Evolutionary conservation across 1,140 invertebrate genomes (phyloP), one percentile per base, ranked within the genome.

Genomic region (Nephila pilipes): DNA sequence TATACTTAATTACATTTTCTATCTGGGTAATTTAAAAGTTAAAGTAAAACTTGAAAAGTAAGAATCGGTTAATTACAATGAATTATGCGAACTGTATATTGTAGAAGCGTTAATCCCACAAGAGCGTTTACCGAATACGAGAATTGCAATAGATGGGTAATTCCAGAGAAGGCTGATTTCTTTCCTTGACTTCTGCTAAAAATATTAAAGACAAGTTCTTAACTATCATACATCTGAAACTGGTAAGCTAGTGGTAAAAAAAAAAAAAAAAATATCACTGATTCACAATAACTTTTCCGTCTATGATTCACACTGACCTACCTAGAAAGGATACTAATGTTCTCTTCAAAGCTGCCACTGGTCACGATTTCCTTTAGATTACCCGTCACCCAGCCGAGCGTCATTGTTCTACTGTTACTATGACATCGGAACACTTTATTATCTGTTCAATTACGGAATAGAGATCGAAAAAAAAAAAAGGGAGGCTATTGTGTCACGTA

Each of bases 221-320:
- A 65, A n/a, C 25, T 14, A 65, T 65, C 63, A 65, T 65, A 65
- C n/a, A 32, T 18, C 12, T 29, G 16, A 32, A 32, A 75, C 18
- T 36, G 69, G 16, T 75, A 32, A 32, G 29, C 25, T 75, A 16
- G 36, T 18, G 29, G 14, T 32, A 29, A 16, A 32, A 75, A 32
- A 20, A 75, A 36, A 14, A 18, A 16, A 32, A 75, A 32, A 20
- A 75, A 36, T 18, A 18, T 18, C 29, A 46, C 6, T 16, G 69
- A 32, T 75, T 36, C 69, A 46, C 46, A 46, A 46, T 29, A n/a
- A n/a, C 22, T 14, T n/a, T n/a, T 36, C 5, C 18, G 25, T 36
- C 18, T 36, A n/a, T 65, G 69, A 75, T 75, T 75, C 69, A 75
- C 69, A 75, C 25, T 75, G 69, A 75, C 69, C 69, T 75, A 75